A percentile compares a stretch with the other conserved stretches of the same genome.
Evolutionary conservation across 2,888 invertebrate species (phyloP).

Genomic region (Aethes cnicana): DNA sequence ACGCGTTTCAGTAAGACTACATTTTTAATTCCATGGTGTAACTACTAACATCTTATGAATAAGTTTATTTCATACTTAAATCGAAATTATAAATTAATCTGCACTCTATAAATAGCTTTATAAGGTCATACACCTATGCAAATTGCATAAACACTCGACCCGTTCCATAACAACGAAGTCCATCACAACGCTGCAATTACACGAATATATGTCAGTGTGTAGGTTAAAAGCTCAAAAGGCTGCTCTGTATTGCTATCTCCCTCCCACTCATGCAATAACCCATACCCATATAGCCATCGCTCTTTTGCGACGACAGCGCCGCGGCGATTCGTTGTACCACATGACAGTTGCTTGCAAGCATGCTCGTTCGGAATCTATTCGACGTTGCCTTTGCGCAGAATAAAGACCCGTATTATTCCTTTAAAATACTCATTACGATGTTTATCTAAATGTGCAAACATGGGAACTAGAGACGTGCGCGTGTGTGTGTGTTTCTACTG

Average conservation of each 20-base stretch:
- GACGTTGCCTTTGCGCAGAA: constrained; percentile 22
- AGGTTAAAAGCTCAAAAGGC: constrained; percentile 60
- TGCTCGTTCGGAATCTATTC: constrained; percentile 53
- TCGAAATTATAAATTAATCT: constrained; percentile 12
- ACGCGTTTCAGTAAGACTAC: no score
- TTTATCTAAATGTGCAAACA: constrained; percentile 34
- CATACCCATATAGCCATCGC: constrained; percentile 39
- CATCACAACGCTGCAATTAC: constrained; percentile 41
- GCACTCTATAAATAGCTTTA: constrained; percentile 11
- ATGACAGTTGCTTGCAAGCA: constrained; percentile 75
- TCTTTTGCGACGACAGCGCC: constrained; percentile 50
- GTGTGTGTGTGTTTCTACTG: constrained; percentile 49
- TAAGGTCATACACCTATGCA: constrained; percentile 25
- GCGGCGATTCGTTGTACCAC: constrained; percentile 56
- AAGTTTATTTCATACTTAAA: no score
- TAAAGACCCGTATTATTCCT: constrained; percentile 12
- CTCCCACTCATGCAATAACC: constrained; percentile 33
- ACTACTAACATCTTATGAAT: no score
- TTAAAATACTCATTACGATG: constrained; percentile 3
- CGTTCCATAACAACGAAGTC: constrained; percentile 17
- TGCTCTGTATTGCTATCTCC: constrained; percentile 39
- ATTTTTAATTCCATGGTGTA: no score
- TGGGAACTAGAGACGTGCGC: no score
- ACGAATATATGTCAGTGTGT: constrained; percentile 49
- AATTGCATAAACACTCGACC: constrained; percentile 10